A percentile compares a stretch with the other conserved stretches of the same genome.
Conservation (phyloP, 30 jellyfish, hydroid and myxozoan genomes). For the Cassiopea xamachana region DNA sequence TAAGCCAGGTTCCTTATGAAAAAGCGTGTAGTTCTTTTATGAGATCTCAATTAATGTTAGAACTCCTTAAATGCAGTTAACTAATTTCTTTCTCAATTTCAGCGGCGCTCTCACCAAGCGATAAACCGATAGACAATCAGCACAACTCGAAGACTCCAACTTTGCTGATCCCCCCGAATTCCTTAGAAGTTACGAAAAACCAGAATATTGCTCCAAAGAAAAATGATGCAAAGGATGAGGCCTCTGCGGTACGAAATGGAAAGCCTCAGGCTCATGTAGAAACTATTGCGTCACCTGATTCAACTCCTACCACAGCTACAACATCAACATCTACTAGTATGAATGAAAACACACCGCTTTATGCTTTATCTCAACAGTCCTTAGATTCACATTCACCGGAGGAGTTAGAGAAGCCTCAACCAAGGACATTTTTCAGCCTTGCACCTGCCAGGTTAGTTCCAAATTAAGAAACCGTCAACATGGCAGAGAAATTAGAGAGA, state of each 20-base stretch:
- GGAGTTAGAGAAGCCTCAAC: slow-evolving; percentile 54
- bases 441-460: slow-evolving; percentile 85
- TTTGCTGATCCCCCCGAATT: slow-evolving; percentile 40
- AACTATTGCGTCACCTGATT: slow-evolving; percentile 1
- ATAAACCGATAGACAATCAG: not conserved
- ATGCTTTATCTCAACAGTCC: slow-evolving; percentile 67
- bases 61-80: no score
- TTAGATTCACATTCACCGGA: slow-evolving; percentile 81
- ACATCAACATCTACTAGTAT: slow-evolving; percentile 48
- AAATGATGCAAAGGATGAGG: not conserved
- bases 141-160: slow-evolving; percentile 48
- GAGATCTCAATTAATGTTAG: no score
- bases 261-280: not conserved
- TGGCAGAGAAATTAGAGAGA: no score
- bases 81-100: not conserved
- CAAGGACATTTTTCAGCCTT: slow-evolving; percentile 73
- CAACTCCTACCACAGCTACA: slow-evolving; percentile 73
- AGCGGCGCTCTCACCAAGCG: slow-evolving; percentile 25
- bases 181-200: slow-evolving; percentile 15
- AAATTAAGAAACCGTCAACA: not conserved
- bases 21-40: no score
- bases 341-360: slow-evolving; percentile 39
- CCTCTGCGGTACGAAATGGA: not conserved
- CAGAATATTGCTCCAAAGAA: slow-evolving; percentile 10
- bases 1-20: no score